Conservation (phyloP, 2,797 vertebrate species). For the Pseudochirops corinnae region DNA sequence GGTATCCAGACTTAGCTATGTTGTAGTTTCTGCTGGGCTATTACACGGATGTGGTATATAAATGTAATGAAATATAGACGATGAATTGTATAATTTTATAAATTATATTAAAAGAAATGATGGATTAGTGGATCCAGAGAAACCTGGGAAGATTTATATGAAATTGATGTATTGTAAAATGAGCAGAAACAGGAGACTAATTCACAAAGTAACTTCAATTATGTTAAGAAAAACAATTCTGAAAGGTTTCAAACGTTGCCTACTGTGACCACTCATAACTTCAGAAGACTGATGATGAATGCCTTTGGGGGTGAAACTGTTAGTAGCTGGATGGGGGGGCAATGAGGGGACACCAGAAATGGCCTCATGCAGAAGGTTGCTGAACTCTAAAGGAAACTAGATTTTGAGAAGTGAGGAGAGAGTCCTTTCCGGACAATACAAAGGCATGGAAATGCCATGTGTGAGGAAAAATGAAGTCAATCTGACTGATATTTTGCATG, state of each 20-base stretch:
- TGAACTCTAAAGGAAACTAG: neutral
- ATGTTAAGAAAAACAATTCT: neutral
- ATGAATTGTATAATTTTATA: neutral
- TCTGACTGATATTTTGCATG: neutral
- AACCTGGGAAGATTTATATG: neutral
- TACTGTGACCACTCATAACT: neutral
- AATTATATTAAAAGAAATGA: neutral
- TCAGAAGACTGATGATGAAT: neutral
- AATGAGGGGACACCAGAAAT: neutral
- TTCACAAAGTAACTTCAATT: neutral
- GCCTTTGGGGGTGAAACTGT: neutral
- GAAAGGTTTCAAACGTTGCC: neutral
- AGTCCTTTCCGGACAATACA: neutral
- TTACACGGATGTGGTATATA: neutral
- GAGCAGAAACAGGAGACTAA: neutral
- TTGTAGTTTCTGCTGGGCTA: neutral
- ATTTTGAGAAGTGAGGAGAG: neutral
- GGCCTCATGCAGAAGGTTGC: neutral
- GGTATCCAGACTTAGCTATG: neutral
- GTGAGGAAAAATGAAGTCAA: neutral
- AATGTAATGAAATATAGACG: neutral
- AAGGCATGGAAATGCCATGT: neutral
- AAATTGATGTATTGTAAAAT: neutral
- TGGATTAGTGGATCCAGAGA: neutral
- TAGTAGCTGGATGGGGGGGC: neutral